Percentiles rank a stretch among this genome's conserved stretches.
phyloP scores from a whole-genome alignment of 2,888 invertebrate species.

The Drosophila longiperda region DNA sequence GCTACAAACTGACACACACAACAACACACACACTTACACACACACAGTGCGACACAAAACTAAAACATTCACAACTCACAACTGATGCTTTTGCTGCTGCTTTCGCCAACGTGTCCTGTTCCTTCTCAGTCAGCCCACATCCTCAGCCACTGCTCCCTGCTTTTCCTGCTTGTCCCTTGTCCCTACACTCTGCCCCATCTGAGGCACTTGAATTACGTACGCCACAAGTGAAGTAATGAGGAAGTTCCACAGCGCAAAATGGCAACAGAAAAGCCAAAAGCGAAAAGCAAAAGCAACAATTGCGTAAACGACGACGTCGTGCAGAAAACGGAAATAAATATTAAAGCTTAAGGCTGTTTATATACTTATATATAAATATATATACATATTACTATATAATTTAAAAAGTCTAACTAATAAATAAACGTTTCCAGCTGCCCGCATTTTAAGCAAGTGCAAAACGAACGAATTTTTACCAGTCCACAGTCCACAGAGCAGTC shows the following conservation, averaged over 20 bases:
- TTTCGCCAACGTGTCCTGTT: conserved; percentile 18
- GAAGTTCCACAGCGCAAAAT: conserved; percentile 28
- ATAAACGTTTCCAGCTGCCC: conserved; percentile 57
- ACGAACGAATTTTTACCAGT: conserved; percentile 27
- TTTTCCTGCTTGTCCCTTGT: background rate
- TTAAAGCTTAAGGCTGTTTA: conserved; percentile 60
- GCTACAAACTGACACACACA: conserved; percentile 13
- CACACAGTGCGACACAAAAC: conserved; percentile 62
- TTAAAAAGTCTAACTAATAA: conserved; percentile 76
- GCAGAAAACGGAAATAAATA: conserved; percentile 73
- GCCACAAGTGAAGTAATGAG: conserved; percentile 80
- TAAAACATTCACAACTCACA: conserved; percentile 56
- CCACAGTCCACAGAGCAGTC: conserved; percentile 1
- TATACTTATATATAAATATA: conserved; percentile 42
- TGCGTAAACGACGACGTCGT: conserved; percentile 31
- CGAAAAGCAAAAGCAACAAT: conserved; percentile 14
- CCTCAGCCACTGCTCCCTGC: background rate
- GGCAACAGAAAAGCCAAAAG: conserved; percentile 14
- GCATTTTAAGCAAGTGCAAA: conserved; percentile 42
- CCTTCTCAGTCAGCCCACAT: conserved; percentile 10
- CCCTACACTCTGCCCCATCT: conserved; percentile 25
- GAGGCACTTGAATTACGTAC: conserved; percentile 79
- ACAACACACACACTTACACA: conserved; percentile 5
- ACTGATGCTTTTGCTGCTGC: conserved; percentile 29
- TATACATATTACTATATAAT: conserved; percentile 43